A percentile compares a stretch with the other conserved stretches of the same genome.
These are phyloP conservation scores for Aspidiotus rigidus DNA, from an alignment of 2,888 invertebrate genomes.

Conservation along the genomic window DNA sequence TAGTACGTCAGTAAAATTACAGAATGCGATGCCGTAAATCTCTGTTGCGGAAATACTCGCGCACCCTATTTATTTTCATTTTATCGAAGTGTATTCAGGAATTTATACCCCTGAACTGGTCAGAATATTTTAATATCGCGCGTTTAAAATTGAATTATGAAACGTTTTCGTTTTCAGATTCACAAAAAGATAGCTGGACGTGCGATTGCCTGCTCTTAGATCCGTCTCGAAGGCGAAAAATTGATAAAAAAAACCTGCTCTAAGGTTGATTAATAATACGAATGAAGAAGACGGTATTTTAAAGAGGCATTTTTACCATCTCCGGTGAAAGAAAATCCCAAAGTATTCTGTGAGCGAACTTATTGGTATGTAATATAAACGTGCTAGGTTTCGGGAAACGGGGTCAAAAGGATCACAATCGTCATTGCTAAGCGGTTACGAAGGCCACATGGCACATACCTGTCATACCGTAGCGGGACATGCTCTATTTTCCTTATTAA, in stretches of 20 bases:
- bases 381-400: background rate
- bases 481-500: slow-evolving; percentile 32
- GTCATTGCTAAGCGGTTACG: slow-evolving; percentile 32
- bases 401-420: slow-evolving; percentile 23
- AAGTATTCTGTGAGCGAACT: slow-evolving; percentile 33
- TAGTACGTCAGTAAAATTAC: no score
- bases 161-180: no score
- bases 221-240: background rate
- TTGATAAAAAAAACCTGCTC: background rate
- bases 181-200: no score
- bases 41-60: no score
- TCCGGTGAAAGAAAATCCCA: slow-evolving; percentile 24
- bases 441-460: slow-evolving; percentile 33
- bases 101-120: no score
- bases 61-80: no score
- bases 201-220: no score
- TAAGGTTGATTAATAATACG: slow-evolving; percentile 13
- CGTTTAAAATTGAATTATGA: no score
- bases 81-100: no score
- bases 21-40: no score
- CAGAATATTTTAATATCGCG: no score
- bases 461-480: slow-evolving; percentile 28
- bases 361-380: slow-evolving; percentile 33
- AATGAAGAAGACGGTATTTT: slow-evolving; percentile 11
- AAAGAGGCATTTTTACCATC: slow-evolving; percentile 25